Base-by-base conservation (phyloP, 1,140 invertebrate species). In the Acromyrmex echinatior region DNA sequence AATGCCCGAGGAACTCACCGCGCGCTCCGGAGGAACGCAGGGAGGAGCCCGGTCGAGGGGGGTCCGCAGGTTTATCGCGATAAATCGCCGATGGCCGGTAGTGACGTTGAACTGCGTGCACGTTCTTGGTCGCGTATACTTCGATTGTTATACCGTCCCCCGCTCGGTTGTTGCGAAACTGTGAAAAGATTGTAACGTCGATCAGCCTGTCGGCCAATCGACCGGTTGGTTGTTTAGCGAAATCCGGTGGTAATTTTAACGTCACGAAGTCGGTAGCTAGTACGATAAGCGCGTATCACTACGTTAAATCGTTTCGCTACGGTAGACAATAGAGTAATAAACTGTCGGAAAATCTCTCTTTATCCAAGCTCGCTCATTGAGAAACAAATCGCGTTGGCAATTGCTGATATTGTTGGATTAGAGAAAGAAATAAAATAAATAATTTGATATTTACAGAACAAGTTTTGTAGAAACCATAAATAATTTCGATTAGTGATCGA, bases 1-100 rank as follows among this genome's bases (percentile, higher is more conserved):
- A 78, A 91, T 71, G 86, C 90, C 91, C 84, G 87, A 88, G 88
- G 78, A 86, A 81, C 60, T 70, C 45, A 53, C 21, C 76, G 25
- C 76, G 25, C 76, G 51, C 82, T 71, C 65, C 70, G 28, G 58
- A 68, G 66, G 16, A 62, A 39, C 39, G 35, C 35, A 12, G 9
- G 21, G 2, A 21, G n/a, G 1, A 39, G 25, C 12, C 51, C 56
- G 56, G 14, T 16, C 80, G 25, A 4, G 51, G 45, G 53, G 62
- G 39, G 14, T 39, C 45, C 49, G 39, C 4, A 35, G 49, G 45
- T 45, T 53, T 66, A 81, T 79, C 78, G 82, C 89, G 89, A 90
- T 91, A 88, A 91, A 91, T 91, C 90, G 58, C 66, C 77, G 73
- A 90, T 86, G 66, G 70, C 28, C 70, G 80, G 84, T 81, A 86